These are phyloP conservation scores for Torymus aiolomorphi DNA, from an alignment of 2,888 invertebrate species.

Conservation along the genomic window DNA sequence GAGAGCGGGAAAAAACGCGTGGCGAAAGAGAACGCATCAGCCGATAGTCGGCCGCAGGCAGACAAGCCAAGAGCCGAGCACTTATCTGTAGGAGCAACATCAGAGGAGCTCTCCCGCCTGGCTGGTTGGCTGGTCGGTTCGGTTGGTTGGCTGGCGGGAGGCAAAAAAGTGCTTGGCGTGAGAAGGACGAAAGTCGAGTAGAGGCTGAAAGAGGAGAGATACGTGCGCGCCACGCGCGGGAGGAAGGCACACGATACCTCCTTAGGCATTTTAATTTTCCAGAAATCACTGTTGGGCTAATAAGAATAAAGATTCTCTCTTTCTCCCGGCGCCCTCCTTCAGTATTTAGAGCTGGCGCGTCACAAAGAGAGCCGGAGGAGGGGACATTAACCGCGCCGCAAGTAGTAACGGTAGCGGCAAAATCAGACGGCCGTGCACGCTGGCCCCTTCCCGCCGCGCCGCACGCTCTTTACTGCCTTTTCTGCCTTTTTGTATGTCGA, in stretches of 20 bases:
- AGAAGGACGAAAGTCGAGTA: slow-evolving; percentile 71
- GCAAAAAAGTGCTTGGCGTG: slow-evolving; percentile 71
- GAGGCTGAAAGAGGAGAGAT: slow-evolving; percentile 60
- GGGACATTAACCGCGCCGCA: slow-evolving; percentile 66
- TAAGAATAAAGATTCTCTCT: slow-evolving; percentile 70
- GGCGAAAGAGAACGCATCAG: slow-evolving; percentile 30
- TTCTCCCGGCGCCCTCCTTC: slow-evolving; percentile 53
- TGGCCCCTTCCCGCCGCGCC: slow-evolving; percentile 9
- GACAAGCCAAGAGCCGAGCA: slow-evolving; percentile 70
- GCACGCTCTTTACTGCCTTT: too few species aligned
- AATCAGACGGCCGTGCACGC: slow-evolving; percentile 49
- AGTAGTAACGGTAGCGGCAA: slow-evolving; percentile 51
- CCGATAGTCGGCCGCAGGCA: slow-evolving; percentile 24
- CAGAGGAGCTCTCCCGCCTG: slow-evolving; percentile 69
- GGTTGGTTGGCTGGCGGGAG: slow-evolving; percentile 70
- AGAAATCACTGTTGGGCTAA: slow-evolving; percentile 74
- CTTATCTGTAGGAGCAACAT: slow-evolving; percentile 72
- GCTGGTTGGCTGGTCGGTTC: slow-evolving; percentile 60
- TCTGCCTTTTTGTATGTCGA: slow-evolving; percentile 55
- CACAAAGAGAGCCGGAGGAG: slow-evolving; percentile 44
- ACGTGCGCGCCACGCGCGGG: too few species aligned
- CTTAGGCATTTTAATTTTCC: slow-evolving; percentile 75
- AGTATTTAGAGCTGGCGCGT: slow-evolving; percentile 1
- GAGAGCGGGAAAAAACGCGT: slow-evolving; percentile 70
- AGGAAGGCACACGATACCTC: slow-evolving; percentile 74